Evolutionary conservation across 64 coral and sea anemone species (phyloP).

Genomic region (Dendrophyllia cribrosa): DNA sequence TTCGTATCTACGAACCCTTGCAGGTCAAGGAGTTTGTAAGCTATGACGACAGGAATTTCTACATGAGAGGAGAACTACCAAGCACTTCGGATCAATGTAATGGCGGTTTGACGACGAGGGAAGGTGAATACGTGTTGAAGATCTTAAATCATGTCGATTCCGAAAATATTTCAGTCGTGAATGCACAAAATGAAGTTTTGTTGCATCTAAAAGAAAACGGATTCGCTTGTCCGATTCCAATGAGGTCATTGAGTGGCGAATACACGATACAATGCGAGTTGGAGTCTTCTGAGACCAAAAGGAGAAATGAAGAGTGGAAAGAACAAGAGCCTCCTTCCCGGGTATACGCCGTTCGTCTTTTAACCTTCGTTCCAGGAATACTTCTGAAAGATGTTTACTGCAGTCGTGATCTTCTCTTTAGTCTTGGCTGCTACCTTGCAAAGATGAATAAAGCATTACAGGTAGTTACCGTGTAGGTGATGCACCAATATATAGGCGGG

Average conservation of each 20-base stretch:
- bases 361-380: slow-evolving; percentile 53
- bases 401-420: slow-evolving; percentile 11
- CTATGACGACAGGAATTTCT: slow-evolving; percentile 68
- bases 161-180: background rate
- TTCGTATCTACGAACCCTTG: background rate
- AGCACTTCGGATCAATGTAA: background rate
- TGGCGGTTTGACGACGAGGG: background rate
- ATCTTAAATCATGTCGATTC: slow-evolving; percentile 64
- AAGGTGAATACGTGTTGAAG: slow-evolving; percentile 63
- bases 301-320: background rate
- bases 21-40: slow-evolving; percentile 53
- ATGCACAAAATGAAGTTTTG: slow-evolving; percentile 65
- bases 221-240: slow-evolving; percentile 28
- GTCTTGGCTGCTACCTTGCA: slow-evolving; percentile 39
- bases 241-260: slow-evolving; percentile 3
- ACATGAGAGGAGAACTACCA: slow-evolving; percentile 37
- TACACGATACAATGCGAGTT: background rate
- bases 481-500: too few species aligned
- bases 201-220: slow-evolving; percentile 39
- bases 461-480: background rate
- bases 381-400: slow-evolving; percentile 11
- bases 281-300: background rate
- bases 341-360: slow-evolving; percentile 46
- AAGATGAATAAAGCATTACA: slow-evolving; percentile 54
- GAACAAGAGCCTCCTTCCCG: background rate